Evolutionary conservation across 2,113 vertebrate species (phyloP), one percentile per base, ranked within the genome.

Genomic region (Nothoprocta perdicaria): DNA sequence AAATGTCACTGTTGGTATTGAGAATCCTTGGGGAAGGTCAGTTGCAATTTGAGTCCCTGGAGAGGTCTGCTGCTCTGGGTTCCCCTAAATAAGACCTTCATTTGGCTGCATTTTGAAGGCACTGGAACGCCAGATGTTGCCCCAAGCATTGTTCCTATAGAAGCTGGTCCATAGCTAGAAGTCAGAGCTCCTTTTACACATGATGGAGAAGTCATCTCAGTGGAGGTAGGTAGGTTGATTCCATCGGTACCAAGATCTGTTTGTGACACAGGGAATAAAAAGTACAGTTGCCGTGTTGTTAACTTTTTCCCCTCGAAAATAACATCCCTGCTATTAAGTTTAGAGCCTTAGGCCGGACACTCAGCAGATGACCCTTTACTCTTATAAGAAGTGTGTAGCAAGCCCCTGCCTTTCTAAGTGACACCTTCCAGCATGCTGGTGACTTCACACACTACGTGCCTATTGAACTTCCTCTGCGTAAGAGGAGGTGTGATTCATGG

Each of bases 171-270:
- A 61, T 72, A 85, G 65, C 61, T 33, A 71, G 94, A 83, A 88
- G 88, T 63, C 57, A n/a, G 53, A 78, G 80, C 89, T 94, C 74
- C 91, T 82, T 86, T 62, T 43, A 71, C 60, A 43, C 29, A 2
- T 1, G 63, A 43, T 41, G 45, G 73, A 73, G 79, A 38, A 88
- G 61, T 60, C 35, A 76, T 81, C 92, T 98, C 96, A 98, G 89
- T 98, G 98, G 94, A 98, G 97, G 96, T 98, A 98, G 92, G 97
- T 98, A 80, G 98, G 97, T 78, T 97, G 97, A 86, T 97, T 98
- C 98, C 98, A 98, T 96, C 97, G 96, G 91, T 98, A 98, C 97
- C 98, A 98, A 24, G 98, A 96, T 94, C 98, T 98, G 89, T 63
- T 93, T 80, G 57, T 67, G 63, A 96, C 82, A 91, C 73, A 91